Percentiles rank a stretch among this genome's conserved stretches.
phyloP scores from a whole-genome alignment of 2,888 invertebrate genomes.

The Nemotelus nigrinus region DNA sequence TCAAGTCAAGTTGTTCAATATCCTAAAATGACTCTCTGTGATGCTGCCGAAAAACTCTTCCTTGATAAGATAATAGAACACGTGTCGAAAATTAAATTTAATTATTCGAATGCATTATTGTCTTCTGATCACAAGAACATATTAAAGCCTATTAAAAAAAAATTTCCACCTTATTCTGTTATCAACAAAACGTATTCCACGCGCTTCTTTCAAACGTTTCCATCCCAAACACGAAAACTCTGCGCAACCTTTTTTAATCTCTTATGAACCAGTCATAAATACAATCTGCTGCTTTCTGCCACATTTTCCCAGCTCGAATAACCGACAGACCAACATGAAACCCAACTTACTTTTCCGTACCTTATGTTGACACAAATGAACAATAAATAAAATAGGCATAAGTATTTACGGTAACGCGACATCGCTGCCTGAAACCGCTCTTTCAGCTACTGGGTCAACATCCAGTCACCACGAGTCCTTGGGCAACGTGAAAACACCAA shows the following conservation, averaged over 20 bases:
- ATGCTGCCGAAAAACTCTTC: too few species aligned
- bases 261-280: not conserved
- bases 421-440: not conserved
- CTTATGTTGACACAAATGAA: conserved; percentile 30
- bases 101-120: too few species aligned
- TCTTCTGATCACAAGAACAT: too few species aligned
- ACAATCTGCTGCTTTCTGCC: not conserved
- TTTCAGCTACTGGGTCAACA: not conserved
- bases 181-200: too few species aligned
- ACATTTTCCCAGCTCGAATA: not conserved
- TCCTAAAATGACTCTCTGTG: too few species aligned
- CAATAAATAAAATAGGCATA: conserved; percentile 21
- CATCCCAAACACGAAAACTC: too few species aligned
- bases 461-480: not conserved
- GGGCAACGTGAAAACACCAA: not conserved
- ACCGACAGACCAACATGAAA: not conserved
- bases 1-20: too few species aligned
- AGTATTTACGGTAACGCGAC: not conserved
- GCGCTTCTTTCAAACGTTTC: too few species aligned
- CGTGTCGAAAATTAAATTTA: too few species aligned
- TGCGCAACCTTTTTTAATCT: not conserved
- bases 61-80: too few species aligned
- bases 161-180: too few species aligned
- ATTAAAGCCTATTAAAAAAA: too few species aligned
- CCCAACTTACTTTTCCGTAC: not conserved